Evolutionary conservation across 2,888 invertebrate species (phyloP), one percentile per base, ranked within the genome.

Genomic region (Temnothorax ravouxi): DNA sequence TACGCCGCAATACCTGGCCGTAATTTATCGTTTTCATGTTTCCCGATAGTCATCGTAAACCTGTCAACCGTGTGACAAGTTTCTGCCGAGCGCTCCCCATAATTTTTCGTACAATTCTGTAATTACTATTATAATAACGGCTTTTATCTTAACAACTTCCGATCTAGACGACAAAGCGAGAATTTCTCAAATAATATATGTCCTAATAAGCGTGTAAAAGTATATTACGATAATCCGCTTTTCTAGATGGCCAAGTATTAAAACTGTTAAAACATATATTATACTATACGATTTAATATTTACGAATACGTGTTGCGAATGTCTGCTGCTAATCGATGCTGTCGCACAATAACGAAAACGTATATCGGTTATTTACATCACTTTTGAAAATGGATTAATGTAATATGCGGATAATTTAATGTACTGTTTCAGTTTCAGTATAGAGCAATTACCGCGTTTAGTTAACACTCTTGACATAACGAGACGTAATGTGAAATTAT

Each of bases 1-100:
- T 59, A 47, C 29, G 54, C 59, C 41, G 64, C 69, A 83, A 61
- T 84, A 50, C 50, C 59, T 44, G 29, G 62, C 59, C 34, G 71
- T 75, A 85, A 85, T 83, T 83, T 83, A 85, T 47, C 52, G 54
- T 86, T 84, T 77, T 79, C 85, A 88, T 69, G 81, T 52, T 69
- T 25, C 29, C 64, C 66, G 76, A 66, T 77, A 72, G 38, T 74
- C 76, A 85, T 81, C 84, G 74, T 86, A 86, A 86, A 86, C 66
- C 72, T 87, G 84, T 85, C 74, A 77, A 76, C 75, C 71, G 82
- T 54, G 83, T 71, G 80, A 81, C 72, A 81, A 85, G 80, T 67
- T 80, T 54, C 66, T 64, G 21, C 52, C 69, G 59, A 41, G 61
- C 52, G 71, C 29, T 59, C 74, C 21, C 47, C 47, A 54, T 25